Conservation (phyloP, 2,113 vertebrate species). For the Cynoglossus semilaevis region DNA sequence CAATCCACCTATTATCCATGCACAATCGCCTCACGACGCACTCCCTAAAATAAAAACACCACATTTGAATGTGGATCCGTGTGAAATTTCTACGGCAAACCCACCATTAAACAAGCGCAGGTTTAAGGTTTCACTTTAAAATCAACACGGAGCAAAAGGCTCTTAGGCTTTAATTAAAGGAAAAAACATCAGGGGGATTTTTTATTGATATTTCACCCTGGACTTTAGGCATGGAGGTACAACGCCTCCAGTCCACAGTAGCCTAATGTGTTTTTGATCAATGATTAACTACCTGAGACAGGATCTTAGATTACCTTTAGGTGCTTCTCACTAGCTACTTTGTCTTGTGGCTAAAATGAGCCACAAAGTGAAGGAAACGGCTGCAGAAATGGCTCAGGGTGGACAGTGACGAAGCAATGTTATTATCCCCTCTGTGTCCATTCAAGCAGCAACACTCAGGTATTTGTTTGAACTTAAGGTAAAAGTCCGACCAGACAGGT, state of each 20-base stretch:
- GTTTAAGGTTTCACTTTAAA: conserved; percentile 13
- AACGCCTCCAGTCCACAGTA: conserved; percentile 56
- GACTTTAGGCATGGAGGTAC: conserved; percentile 53
- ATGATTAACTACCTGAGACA: conserved; percentile 68
- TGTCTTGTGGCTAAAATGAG: conserved; percentile 54
- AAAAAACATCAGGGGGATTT: conserved; percentile 55
- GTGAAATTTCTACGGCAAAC: not conserved
- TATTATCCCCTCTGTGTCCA: conserved; percentile 44
- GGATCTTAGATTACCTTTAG: conserved; percentile 63
- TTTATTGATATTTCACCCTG: conserved; percentile 70
- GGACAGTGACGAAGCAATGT: conserved; percentile 48
- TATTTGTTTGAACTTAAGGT: conserved; percentile 40
- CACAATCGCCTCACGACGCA: conserved; percentile 35
- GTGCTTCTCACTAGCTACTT: conserved; percentile 41
- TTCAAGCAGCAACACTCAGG: conserved; percentile 40
- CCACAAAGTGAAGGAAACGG: conserved; percentile 40
- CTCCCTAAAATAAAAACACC: conserved; percentile 26
- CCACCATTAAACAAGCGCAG: conserved; percentile 6
- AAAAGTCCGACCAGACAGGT: conserved; percentile 25
- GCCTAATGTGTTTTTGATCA: conserved; percentile 62
- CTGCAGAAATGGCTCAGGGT: conserved; percentile 53
- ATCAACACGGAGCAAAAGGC: conserved; percentile 18
- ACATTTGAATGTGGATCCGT: not conserved
- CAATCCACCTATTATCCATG: conserved; percentile 58
- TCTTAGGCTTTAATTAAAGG: conserved; percentile 57